Evolutionary conservation across 2,113 vertebrate genomes (phyloP), one percentile per base, ranked within the genome.

Genomic region (Charadrius vociferus): DNA sequence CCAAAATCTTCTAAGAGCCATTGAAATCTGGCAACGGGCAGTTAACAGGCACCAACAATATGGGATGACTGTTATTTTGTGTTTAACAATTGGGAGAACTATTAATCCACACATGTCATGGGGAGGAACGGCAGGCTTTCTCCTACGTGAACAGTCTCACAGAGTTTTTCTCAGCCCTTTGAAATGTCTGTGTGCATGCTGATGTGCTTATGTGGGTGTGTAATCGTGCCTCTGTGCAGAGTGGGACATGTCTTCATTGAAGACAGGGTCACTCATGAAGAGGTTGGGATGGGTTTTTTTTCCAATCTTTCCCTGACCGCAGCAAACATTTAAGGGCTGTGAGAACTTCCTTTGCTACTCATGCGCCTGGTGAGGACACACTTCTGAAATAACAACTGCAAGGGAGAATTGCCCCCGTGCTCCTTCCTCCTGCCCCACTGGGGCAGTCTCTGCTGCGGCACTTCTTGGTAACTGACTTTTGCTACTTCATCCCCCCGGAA

Each of bases 261-360:
- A 39, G 72, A 90, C 68, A 26, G 43, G 74, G 86, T 94, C 90
- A 88, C 65, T 91, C 53, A 79, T 6, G 47, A 77, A 93, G 94
- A 37, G 26, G 30, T 23, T 91, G 50, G 36, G 3, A 16, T 15
- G n/a, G n/a, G n/a, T 36, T 50, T 53, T 63, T 93, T 52, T 41
- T 66, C 36, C 8, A 73, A 63, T 87, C 32, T 29, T 68, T 93
- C 74, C 55, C 67, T 83, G 55, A 77, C 86, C 86, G 80, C 78
- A 87, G 75, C 62, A 91, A 83, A 92, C 39, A 39, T 96, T 68
- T 58, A 59, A 93, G 32, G 47, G 68, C 81, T 97, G 72, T 89
- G 94, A 97, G 96, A 95, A 96, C 86, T 89, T 97, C 90, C 88
- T 96, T 91, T 83, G 32, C 74, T 74, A 22, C 73, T 82, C 0